Base-by-base conservation (phyloP, 2,113 vertebrate genomes). In the Oreochromis spilurus region DNA sequence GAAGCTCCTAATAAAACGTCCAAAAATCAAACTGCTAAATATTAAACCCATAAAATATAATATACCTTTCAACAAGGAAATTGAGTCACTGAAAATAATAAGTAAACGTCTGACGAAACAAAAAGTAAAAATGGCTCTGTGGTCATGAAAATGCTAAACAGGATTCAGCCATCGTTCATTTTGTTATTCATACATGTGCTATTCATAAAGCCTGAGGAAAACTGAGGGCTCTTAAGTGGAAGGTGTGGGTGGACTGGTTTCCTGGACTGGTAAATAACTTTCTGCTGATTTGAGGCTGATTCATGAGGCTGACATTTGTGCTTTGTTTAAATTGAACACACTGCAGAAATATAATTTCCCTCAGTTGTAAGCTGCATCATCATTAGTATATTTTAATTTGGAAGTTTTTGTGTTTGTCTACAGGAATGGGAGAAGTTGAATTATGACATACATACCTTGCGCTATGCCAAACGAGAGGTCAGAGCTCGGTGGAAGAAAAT, bases 371-470 rank as follows among this genome's bases (percentile, higher is more conserved):
- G 36, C 9, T 72, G 1, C 14, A 26, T 45, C 14, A 1, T 9
- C 21, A 45, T 45, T 45, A 1, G 12, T 55, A 19, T 55, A 16
- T 70, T 50, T 81, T 36, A 67, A 5, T 81, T 17, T 13, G 8
- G 40, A 24, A 60, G 34, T 81, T 5, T 53, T 65, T 85, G 36
- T 87, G 21, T 85, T 58, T 88, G 10, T 52, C 45, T 81, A 2
- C 38, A 99, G 98, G 97, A 98, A 84, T 99, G 98, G 98, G 98
- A 98, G 85, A 98, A 98, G 94, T 96, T 99, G 91, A 99, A 98
- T 91, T 98, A 97, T 29, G 97, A 99, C 84, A 99, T 98, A 82
- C 96, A 98, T 40, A 94, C 95, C 2, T 89, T 99, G 82, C 92
- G 97, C 53, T 97, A 97, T 84, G 89, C 96, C 45, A 94, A 96